Base-by-base conservation (phyloP, 92 coral and sea anemone species). In the Bergia sp. region DNA sequence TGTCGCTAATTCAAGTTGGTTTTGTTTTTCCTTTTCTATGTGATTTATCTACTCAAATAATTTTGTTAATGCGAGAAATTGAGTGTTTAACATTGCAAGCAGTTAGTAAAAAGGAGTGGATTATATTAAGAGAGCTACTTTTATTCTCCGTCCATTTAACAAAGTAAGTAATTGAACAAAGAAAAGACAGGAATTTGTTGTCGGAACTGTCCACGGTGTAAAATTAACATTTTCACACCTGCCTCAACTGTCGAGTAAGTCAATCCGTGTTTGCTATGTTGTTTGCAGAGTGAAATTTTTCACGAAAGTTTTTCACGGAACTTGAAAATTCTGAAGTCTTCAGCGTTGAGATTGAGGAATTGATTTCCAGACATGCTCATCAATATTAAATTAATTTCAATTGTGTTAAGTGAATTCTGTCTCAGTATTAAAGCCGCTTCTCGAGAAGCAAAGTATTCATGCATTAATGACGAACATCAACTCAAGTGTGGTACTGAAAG, bases 101-200 rank as follows among this genome's bases (percentile, higher is more conserved):
- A 45, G 44, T 20, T 21, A 36, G 87, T 61, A n/a, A 71, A 71
- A n/a, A 29, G 53, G 53, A 69, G 21, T 45, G 57, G 87, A 45
- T 84, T 84, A 71, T 71, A 42, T 38, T n/a, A 18, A 71, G 57
- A 20, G 58, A 20, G 85, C 29, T 42, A 83, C 43, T 43, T 45
- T 69, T 44, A 67, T 45, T 53, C 20, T 83, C 53, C 40, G 37
- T 13, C 77, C 38, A 36, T 83, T 73, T 69, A 71, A 71, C 61
- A 69, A 71, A 84, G 45, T 36, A 71, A 72, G 87, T 72, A 84
- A 84, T 84, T 84, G 87, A 76, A 66, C 66, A 84, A 84, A 84
- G 66, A 84, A 84, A 71, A 84, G 55, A 23, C 45, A 61, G 37
- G 15, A 76, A 76, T 39, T 11, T 69, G 77, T 45, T 69, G 78